phyloP scores from a whole-genome alignment of 1,140 invertebrate species.

The Temnothorax longispinosus region DNA sequence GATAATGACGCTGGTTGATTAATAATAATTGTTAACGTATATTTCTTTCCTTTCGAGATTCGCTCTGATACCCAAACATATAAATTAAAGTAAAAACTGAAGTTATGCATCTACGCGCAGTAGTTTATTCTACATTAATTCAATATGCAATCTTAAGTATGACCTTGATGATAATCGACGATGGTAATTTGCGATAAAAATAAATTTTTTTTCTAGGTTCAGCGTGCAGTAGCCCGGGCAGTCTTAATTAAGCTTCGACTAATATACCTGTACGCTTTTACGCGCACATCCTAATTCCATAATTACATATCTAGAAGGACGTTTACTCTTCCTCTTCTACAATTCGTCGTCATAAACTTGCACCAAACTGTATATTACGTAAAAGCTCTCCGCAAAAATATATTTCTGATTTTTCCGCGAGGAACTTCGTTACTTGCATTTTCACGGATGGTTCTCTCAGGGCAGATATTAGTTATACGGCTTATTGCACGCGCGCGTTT shows the following conservation, averaged over 20 bases:
- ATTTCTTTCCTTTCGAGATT: not conserved
- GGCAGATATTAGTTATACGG: slow-evolving; percentile 13
- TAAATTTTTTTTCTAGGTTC: not conserved
- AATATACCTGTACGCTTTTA: not conserved
- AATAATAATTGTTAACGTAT: not conserved
- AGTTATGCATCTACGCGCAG: not conserved
- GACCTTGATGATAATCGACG: slow-evolving; percentile 5
- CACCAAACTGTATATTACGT: not conserved
- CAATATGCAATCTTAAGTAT: not conserved
- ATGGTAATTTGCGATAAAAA: not conserved
- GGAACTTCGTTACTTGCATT: too few relatives aligned
- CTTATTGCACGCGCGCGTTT: not conserved
- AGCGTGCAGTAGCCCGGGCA: not conserved
- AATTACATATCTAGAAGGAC: not conserved
- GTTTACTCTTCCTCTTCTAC: not conserved
- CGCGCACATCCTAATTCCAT: not conserved
- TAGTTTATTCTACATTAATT: slow-evolving; percentile 4
- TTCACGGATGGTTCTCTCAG: not conserved
- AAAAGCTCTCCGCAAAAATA: not conserved
- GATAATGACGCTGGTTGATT: not conserved
- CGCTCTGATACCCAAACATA: not conserved
- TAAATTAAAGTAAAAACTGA: not conserved
- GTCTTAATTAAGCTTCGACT: not conserved
- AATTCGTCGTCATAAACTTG: not conserved
- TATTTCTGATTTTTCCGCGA: not conserved